A percentile compares a stretch with the other conserved stretches of the same genome.
phyloP scores from a whole-genome alignment of 2,888 invertebrate species.

The Drosophila histrio region DNA sequence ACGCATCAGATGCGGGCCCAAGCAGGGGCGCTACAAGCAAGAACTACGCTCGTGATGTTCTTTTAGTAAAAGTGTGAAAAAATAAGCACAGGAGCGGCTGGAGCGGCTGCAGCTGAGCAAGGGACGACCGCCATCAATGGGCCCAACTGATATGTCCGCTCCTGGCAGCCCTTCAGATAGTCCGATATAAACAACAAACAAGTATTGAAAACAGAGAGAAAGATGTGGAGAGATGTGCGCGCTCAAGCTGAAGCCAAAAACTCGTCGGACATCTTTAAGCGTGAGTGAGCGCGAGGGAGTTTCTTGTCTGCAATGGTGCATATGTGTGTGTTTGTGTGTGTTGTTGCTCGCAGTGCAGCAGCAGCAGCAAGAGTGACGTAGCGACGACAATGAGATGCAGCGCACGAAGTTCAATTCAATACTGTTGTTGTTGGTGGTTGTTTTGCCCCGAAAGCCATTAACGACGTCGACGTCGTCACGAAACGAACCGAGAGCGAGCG shows the following conservation, averaged over 20 bases:
- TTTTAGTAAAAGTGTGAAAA: slow-evolving; percentile 55
- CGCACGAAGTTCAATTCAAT: slow-evolving; percentile 40
- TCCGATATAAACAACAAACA: slow-evolving; percentile 33
- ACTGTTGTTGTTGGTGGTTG: slow-evolving; percentile 56
- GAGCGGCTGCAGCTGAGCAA: slow-evolving; percentile 6
- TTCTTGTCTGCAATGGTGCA: slow-evolving; percentile 23
- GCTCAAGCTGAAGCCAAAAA: slow-evolving; percentile 21
- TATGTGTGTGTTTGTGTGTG: slow-evolving; percentile 11
- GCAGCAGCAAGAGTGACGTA: slow-evolving; percentile 41
- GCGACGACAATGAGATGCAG: slow-evolving; percentile 57
- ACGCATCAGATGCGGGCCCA: slow-evolving; percentile 35
- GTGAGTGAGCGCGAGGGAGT: slow-evolving; percentile 62
- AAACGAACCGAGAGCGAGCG: slow-evolving; percentile 7
- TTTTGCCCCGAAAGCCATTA: slow-evolving; percentile 29
- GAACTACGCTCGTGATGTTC: slow-evolving; percentile 22
- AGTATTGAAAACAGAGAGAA: slow-evolving; percentile 17
- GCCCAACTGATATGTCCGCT: slow-evolving; percentile 28
- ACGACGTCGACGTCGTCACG: slow-evolving; percentile 36
- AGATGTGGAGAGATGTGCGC: slow-evolving; percentile 15
- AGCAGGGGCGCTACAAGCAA: slow-evolving; percentile 28
- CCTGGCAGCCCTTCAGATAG: slow-evolving; percentile 34
- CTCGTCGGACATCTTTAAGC: slow-evolving; percentile 44
- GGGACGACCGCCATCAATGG: neutral
- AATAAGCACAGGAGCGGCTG: slow-evolving; percentile 29
- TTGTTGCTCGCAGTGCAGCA: slow-evolving; percentile 34